A percentile compares a stretch with the other conserved stretches of the same genome.
Conservation (phyloP, 2,888 invertebrate species). For the Lasioglossum zephyrum region DNA sequence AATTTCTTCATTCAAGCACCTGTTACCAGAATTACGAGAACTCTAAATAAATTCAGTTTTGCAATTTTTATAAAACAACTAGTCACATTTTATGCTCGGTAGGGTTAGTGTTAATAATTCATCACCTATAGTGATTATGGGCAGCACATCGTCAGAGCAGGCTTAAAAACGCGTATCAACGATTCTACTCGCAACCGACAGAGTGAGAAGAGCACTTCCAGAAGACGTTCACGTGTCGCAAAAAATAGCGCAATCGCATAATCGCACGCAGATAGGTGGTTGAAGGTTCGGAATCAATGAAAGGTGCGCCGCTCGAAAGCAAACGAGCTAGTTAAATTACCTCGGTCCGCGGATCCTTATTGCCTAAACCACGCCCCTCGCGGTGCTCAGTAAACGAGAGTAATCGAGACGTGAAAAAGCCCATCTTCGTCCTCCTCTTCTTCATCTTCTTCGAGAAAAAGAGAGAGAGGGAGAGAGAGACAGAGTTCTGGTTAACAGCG, state of each 20-base stretch:
- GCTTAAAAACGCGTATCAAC: too few relatives aligned
- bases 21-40: too few relatives aligned
- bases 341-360: background rate
- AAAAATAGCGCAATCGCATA: background rate
- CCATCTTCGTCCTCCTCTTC: background rate
- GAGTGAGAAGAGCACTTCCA: too few relatives aligned
- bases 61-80: too few relatives aligned
- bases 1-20: too few relatives aligned
- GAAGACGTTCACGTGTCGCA: background rate
- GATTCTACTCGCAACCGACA: too few relatives aligned
- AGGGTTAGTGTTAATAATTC: too few relatives aligned
- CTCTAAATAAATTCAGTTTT: too few relatives aligned
- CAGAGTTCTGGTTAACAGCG: background rate
- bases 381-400: conserved; percentile 5
- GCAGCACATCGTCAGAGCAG: too few relatives aligned
- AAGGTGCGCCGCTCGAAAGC: background rate
- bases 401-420: conserved; percentile 15
- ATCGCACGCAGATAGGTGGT: background rate
- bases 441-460: background rate
- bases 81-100: too few relatives aligned
- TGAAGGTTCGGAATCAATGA: background rate
- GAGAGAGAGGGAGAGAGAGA: background rate
- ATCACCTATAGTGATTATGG: too few relatives aligned
- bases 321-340: conserved; percentile 28
- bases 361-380: conserved; percentile 21